Evolutionary conservation across 2,797 vertebrate genomes (phyloP), one percentile per base, ranked within the genome.

Genomic region (Coreius guichenoti): DNA sequence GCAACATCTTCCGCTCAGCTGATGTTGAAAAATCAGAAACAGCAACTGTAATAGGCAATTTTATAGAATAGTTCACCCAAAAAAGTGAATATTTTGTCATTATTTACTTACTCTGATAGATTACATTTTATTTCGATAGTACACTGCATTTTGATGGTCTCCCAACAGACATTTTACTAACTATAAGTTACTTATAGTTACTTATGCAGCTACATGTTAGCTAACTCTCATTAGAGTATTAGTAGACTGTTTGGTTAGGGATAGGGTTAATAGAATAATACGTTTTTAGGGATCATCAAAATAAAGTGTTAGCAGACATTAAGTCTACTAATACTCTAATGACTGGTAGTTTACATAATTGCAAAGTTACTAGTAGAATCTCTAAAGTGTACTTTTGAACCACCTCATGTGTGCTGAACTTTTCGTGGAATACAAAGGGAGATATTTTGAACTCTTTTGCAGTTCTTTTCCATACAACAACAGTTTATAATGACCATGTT

Each of bases 11-110:
- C 65, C 5, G 1, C 54, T 43, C 16, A 56, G 47, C 31, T n/a
- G 47, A 49, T 5, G 23, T 80, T 65, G 45, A 56, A 75, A 54
- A 31, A 56, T 69, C 23, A 7, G 47, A 73, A 77, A 76, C 51
- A 39, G 17, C 54, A 82, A 79, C 36, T 73, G 69, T 76, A 86
- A 89, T 75, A 31, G 13, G 63, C 73, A 36, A 29, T 72, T 68
- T 78, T 39, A 65, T 54, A 11, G 80, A 91, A 89, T 23, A 76
- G 68, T 73, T 39, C 33, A 33, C 13, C 86, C 87, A 86, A 82
- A 88, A 56, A 91, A 85, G 1, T 8, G 1, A 4, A 1, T 7
- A 49, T 4, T 7, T n/a, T 58, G 21, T n/a, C 12, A n/a, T 33
- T 33, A 13, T 76, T 58, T 56, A 56, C 13, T 36, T 2, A 39